phyloP scores from a whole-genome alignment of 1,140 invertebrate species.

The Papilio polytes region DNA sequence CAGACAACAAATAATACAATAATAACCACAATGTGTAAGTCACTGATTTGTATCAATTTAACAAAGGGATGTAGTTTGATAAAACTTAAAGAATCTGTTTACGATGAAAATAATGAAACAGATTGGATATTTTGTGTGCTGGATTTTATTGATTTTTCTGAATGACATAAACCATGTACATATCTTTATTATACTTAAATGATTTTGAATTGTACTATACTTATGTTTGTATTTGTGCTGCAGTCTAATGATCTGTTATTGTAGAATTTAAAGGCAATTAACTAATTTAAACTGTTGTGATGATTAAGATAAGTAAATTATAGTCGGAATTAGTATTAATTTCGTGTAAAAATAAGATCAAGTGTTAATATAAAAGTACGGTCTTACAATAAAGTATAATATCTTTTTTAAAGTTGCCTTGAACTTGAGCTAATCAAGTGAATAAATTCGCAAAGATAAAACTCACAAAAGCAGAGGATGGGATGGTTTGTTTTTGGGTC shows the following conservation, averaged over 20 bases:
- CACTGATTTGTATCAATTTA: not conserved
- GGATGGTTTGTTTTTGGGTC: slow-evolving; percentile 10
- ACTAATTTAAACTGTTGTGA: not conserved
- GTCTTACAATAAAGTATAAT: not conserved
- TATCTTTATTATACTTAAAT: too few relatives aligned
- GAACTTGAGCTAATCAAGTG: not conserved
- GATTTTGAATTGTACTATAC: not conserved
- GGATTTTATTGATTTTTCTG: too few relatives aligned
- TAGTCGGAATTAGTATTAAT: not conserved
- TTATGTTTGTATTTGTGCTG: not conserved
- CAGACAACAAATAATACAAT: not conserved
- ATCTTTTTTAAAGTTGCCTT: not conserved
- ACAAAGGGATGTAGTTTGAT: not conserved
- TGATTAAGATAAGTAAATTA: not conserved
- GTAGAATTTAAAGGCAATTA: not conserved
- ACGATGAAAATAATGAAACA: not conserved
- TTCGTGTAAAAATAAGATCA: not conserved
- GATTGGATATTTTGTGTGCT: not conserved
- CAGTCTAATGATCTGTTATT: not conserved
- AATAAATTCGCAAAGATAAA: not conserved
- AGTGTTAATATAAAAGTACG: not conserved
- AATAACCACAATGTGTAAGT: not conserved
- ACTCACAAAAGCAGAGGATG: not conserved
- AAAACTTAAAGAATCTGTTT: not conserved
- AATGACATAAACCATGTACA: too few relatives aligned